Evolutionary conservation across 2,797 vertebrate species (phyloP).

Genomic region (Pseudocheirus occidentalis): DNA sequence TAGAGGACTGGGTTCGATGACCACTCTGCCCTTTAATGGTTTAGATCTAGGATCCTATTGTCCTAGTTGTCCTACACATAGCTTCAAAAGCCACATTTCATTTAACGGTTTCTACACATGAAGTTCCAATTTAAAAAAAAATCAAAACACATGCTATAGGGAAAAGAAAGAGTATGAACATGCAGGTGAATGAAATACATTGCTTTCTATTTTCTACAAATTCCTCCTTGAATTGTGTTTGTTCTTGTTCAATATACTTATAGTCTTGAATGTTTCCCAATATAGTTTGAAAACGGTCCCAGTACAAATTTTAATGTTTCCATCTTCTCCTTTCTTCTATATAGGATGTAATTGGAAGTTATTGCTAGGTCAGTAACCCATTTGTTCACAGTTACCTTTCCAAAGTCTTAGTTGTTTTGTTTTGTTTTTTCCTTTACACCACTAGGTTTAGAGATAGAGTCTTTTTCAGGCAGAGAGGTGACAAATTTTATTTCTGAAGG

Average conservation of each 20-base stretch:
- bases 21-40: neutral
- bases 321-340: slow-evolving; percentile 15
- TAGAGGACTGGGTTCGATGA: neutral
- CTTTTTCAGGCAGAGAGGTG: slow-evolving; percentile 13
- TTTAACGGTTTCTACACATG: slow-evolving; percentile 45
- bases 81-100: neutral
- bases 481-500: slow-evolving; percentile 42
- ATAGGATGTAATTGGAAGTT: neutral
- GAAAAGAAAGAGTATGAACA: slow-evolving; percentile 3
- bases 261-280: neutral
- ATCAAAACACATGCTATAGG: neutral
- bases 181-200: slow-evolving; percentile 15
- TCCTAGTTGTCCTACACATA: neutral
- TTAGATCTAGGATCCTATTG: neutral
- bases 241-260: slow-evolving; percentile 16
- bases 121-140: slow-evolving; percentile 16
- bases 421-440: neutral
- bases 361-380: neutral
- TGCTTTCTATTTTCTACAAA: slow-evolving; percentile 42
- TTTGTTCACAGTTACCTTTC: slow-evolving; percentile 28
- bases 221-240: slow-evolving; percentile 11
- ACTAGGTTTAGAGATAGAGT: slow-evolving; percentile 28
- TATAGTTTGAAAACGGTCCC: neutral
- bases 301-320: neutral
- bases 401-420: neutral